Percentiles rank a stretch among this genome's conserved stretches.
Evolutionary conservation across 2,113 vertebrate genomes (phyloP).

Genomic region (Aegithalos caudatus): DNA sequence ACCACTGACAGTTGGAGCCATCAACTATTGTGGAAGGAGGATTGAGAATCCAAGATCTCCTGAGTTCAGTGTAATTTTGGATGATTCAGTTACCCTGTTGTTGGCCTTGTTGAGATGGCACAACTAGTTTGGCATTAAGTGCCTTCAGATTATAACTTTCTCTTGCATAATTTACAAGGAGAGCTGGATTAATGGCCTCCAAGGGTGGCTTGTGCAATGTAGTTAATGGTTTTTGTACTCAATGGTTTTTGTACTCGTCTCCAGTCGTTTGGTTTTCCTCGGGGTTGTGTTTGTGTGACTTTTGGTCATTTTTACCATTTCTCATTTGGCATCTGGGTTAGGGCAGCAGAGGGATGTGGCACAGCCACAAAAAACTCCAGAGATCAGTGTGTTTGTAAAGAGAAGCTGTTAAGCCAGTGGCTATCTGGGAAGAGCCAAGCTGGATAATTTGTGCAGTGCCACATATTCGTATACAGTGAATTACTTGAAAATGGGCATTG

Average conservation of each 20-base stretch:
- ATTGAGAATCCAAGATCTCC: neutral
- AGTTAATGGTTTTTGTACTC: neutral
- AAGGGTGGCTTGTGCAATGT: neutral
- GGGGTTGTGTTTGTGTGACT: neutral
- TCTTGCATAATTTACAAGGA: constrained; percentile 15
- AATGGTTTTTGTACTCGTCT: too few species aligned
- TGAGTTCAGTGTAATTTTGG: neutral
- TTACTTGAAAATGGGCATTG: neutral
- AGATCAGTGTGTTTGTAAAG: neutral
- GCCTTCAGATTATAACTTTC: constrained; percentile 2
- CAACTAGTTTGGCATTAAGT: neutral
- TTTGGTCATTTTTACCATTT: neutral
- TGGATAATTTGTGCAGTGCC: neutral
- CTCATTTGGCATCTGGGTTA: neutral
- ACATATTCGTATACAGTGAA: neutral
- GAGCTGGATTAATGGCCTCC: neutral
- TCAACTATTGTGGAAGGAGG: neutral
- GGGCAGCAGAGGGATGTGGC: neutral
- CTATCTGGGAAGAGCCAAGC: neutral
- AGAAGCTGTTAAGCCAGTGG: neutral
- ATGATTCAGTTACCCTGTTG: neutral
- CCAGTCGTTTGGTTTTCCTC: neutral
- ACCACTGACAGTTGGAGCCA: neutral
- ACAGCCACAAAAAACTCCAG: neutral
- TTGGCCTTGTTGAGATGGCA: neutral